Evolutionary conservation across 1,140 invertebrate species (phyloP), one percentile per base, ranked within the genome.

Genomic region (Dryas iulia): DNA sequence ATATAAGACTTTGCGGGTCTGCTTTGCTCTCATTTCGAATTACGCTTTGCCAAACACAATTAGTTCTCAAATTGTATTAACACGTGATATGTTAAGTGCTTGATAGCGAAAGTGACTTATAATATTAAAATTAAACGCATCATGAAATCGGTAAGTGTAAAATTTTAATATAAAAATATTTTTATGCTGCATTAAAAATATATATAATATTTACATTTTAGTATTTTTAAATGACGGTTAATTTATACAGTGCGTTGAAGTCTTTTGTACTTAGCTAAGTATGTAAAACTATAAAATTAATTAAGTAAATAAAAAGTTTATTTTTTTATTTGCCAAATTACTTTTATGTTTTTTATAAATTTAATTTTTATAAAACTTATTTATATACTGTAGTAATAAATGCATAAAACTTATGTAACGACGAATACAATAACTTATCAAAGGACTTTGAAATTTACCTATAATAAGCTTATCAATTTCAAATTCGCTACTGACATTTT

Each of bases 21-120:
- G 84, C 60, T 87, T 89, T 89, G 89, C 89, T 91, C 89, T 91
- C 87, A 91, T 91, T 91, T 91, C 86, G 81, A 83, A 82, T 84
- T 77, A 77, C 82, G 82, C 76, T 87, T 89, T 87, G 82, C 84
- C 81, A 85, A 84, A 89, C 83, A 89, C 89, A 84, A 83, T 85
- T 81, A 75, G 76, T 76, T 65, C 66, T 62, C 56, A 67, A 71
- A 74, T 69, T 71, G 63, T 60, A 47, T 31, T 62, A 52, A 70
- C 35, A 70, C 54, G 62, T 66, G 60, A 56, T 61, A 58, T 71
- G 56, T 35, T 68, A 2, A 56, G 61, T 65, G 62, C 60, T 71
- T 59, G 33, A 54, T 61, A 66, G 60, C 53, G 21, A 59, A 53
- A 65, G 63, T 66, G 39, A 59, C 14, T 26, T 59, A 47, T 14